Base-by-base conservation (phyloP, 2,113 vertebrate genomes). In the Antechinus stuartii region DNA sequence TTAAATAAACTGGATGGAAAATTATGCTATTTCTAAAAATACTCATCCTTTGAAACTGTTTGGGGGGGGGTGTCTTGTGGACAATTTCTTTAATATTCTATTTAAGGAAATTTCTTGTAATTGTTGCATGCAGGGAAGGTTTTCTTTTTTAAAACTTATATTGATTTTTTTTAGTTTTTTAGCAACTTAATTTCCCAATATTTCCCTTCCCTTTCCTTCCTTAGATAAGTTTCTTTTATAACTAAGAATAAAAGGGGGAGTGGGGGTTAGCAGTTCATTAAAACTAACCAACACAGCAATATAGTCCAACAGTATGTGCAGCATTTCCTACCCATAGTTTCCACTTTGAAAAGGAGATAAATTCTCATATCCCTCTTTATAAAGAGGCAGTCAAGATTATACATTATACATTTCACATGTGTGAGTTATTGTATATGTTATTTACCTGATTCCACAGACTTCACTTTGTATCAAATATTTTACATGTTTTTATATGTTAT, bases 81-180 rank as follows among this genome's bases (percentile, higher is more conserved):
- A 91, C 91, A 95, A 54, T 90, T 89, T 92, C 54, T 90, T 4
- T 93, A 95, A 90, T 93, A 10, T 89, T 91, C 93, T 57, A 90
- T 55, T 42, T 92, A 96, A 54, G 68, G 27, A 97, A 94, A 97
- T 56, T 49, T 91, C n/a, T 94, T 95, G 94, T 54, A 25, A 56
- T 95, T 54, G 61, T 35, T 95, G n/a, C 27, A 57, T 94, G 89
- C 47, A 53, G 68, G n/a, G 35, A 84, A 23, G n/a, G 35, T 42
- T 84, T 84, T 42, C 68, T 84, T 84, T 84, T 42, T 23, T 8
- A 42, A 84, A 84, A 42, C 42, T 16, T 76, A 3, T 76, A 76
- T 35, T 76, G 61, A 76, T 76, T 19, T n/a, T 61, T 57, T 68
- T 68, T 1, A 22, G 14, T 42, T 84, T 42, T 42, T 84, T 84